These are phyloP conservation scores for Lithobates sylvaticus DNA, from an alignment of 2,797 vertebrate genomes.

Conservation along the genomic window DNA sequence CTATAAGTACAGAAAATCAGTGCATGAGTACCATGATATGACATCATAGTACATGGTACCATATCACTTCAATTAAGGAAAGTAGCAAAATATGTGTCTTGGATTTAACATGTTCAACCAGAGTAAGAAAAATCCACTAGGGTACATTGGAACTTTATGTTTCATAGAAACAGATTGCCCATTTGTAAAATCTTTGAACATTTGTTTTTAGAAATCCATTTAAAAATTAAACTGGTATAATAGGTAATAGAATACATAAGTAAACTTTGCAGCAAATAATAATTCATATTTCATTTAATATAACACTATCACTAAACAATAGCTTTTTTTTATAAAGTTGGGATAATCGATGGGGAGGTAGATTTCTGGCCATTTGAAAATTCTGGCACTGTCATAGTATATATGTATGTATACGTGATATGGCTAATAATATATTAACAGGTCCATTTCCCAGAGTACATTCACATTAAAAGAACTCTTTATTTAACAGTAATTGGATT, in stretches of 20 bases:
- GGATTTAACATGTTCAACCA: too few species aligned
- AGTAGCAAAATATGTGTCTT: background rate
- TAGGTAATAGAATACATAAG: conserved; percentile 58
- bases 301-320: background rate
- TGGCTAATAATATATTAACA: conserved; percentile 10
- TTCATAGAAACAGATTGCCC: conserved; percentile 41
- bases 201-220: conserved; percentile 13
- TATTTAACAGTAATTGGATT: conserved; percentile 19
- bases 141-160: conserved; percentile 10
- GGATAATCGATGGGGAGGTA: conserved; percentile 40
- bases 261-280: background rate
- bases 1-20: too few species aligned
- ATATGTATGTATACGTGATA: conserved; percentile 4
- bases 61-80: background rate
- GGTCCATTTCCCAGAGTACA: conserved; percentile 34
- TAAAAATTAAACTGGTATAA: conserved; percentile 44
- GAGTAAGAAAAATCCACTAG: background rate
- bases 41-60: background rate
- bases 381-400: conserved; percentile 17
- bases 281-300: conserved; percentile 16
- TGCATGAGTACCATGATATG: background rate
- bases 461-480: conserved; percentile 15
- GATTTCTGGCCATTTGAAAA: conserved; percentile 21
- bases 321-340: conserved; percentile 4
- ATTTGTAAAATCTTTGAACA: conserved; percentile 10